phyloP scores from a whole-genome alignment of 35 echinoderm and acorn worm species.

The Heliocidaris erythrogramma region DNA sequence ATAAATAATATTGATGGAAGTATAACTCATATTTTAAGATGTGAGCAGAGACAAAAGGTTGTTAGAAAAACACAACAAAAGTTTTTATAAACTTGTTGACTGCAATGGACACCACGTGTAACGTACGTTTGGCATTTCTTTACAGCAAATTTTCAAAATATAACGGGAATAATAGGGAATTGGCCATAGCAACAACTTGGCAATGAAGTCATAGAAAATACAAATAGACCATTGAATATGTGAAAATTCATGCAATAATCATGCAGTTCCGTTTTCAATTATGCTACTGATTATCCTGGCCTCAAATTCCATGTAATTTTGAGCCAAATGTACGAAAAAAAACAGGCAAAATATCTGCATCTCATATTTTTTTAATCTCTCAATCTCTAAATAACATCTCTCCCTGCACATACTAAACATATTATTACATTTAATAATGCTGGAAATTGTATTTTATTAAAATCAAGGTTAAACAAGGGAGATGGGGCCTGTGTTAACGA shows the following conservation, averaged over 20 bases:
- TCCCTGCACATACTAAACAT: constrained; percentile 29
- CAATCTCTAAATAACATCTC: constrained; percentile 45
- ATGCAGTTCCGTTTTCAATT: too few species aligned
- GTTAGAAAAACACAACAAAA: neutral
- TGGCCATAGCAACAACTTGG: too few species aligned
- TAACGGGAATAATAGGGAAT: too few species aligned
- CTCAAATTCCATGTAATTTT: too few species aligned
- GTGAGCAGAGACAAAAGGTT: neutral
- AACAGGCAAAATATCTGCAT: too few species aligned
- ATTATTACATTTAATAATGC: constrained; percentile 47
- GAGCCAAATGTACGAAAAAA: too few species aligned
- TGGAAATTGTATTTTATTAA: neutral
- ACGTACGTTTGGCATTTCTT: too few species aligned
- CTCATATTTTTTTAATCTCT: neutral
- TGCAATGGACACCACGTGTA: neutral
- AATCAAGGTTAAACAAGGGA: constrained; percentile 48
- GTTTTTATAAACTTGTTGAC: neutral
- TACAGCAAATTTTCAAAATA: too few species aligned
- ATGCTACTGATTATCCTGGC: too few species aligned
- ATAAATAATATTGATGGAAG: neutral
- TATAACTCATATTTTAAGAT: neutral
- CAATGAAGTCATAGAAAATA: too few species aligned
- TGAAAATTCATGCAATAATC: too few species aligned
- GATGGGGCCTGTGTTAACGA: constrained; percentile 40
- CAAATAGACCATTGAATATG: too few species aligned